Evolutionary conservation across 2,888 invertebrate species (phyloP), one percentile per base, ranked within the genome.

Genomic region (Synergus itoensis): DNA sequence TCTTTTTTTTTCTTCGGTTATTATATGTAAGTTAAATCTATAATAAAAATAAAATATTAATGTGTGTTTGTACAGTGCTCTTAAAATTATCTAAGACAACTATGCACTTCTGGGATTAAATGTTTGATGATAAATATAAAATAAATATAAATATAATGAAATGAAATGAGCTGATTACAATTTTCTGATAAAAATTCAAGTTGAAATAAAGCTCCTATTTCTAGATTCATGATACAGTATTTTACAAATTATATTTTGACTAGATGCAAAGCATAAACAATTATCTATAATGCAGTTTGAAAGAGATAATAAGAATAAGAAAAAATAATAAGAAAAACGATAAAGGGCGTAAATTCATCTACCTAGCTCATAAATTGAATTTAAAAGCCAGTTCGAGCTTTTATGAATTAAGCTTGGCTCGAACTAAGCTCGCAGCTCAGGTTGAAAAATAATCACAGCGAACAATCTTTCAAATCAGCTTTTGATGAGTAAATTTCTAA

Each of bases 211-310:
- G n/a, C n/a, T n/a, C 12, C 14, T 28, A 62, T 60, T 60, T 12
- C 21, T 60, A 18, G 18, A 12, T 60, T 18, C 12, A 60, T 14
- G 12, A 60, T 60, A 7, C 36, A 7, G 36, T 36, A 36, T 36
- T 36, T 36, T 36, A 36, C 5, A 36, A 36, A 36, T 36, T 21
- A 62, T 14, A 41, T 41, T 40, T 64, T 64, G 65, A 65, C 65
- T 65, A 65, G 65, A 65, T 16, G 18, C 40, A 41, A 43, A 40
- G 41, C 11, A 65, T 65, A 65, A 65, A 65, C 40, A 62, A 57
- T 18, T 57, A 36, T 28, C 28, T 28, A 28, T 28, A 28, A 28
- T 53, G 53, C 7, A 53, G 28, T 28, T 53, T 53, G 18, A 1
- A 0, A 53, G n/a, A 18, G n/a, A 57, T 5, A 9, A 57, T 18